Percentiles rank a stretch among this genome's conserved stretches.
These are phyloP conservation scores for Dioctria linearis DNA, from an alignment of 2,888 invertebrate species.

Conservation along the genomic window DNA sequence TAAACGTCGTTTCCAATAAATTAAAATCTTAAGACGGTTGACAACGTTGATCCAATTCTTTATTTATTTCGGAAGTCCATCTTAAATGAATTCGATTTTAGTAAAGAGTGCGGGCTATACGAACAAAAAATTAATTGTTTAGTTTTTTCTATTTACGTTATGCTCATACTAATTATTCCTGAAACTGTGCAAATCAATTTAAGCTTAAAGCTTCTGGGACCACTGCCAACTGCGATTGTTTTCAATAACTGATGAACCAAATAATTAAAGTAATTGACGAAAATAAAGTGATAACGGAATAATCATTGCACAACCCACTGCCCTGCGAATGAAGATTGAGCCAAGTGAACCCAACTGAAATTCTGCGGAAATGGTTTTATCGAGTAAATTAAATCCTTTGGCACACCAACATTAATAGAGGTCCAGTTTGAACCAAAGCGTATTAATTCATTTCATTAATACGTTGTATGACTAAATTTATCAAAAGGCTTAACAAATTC, in stretches of 20 bases:
- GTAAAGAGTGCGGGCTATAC: too few relatives aligned
- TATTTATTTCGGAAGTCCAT: too few relatives aligned
- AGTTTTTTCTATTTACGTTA: too few relatives aligned
- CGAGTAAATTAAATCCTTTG: slow-evolving; percentile 27
- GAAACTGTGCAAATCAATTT: slow-evolving; percentile 29
- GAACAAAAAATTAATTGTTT: too few relatives aligned
- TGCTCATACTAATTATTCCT: too few relatives aligned
- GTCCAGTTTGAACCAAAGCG: slow-evolving; percentile 6
- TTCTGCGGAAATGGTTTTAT: slow-evolving; percentile 17
- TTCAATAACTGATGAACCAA: slow-evolving; percentile 45
- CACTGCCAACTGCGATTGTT: slow-evolving; percentile 41
- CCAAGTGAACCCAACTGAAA: slow-evolving; percentile 22
- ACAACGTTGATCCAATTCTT: too few relatives aligned
- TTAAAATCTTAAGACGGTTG: too few relatives aligned
- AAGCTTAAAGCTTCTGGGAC: slow-evolving; percentile 38
- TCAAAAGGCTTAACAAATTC: not conserved
- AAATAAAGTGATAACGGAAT: slow-evolving; percentile 46
- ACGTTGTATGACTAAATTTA: not conserved
- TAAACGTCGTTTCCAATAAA: too few relatives aligned
- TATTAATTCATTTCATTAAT: slow-evolving; percentile 30
- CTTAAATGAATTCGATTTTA: too few relatives aligned
- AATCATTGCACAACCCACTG: slow-evolving; percentile 23
- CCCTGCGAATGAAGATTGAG: slow-evolving; percentile 19
- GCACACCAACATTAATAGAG: not conserved
- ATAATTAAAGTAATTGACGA: slow-evolving; percentile 43